Evolutionary conservation across 2,797 vertebrate species (phyloP), one percentile per base, ranked within the genome.

Genomic region (Chaunax sp.): DNA sequence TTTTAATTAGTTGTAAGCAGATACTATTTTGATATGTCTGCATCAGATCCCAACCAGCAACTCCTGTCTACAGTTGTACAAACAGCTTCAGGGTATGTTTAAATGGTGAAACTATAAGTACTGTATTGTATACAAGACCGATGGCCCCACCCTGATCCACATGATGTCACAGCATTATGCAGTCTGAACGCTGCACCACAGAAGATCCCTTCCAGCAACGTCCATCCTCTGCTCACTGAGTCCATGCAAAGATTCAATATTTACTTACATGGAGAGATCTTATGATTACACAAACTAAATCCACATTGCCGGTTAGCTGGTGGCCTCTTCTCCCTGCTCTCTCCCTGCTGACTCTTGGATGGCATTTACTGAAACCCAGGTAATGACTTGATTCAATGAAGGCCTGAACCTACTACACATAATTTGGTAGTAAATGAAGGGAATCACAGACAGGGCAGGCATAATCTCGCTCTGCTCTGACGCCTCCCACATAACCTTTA

Each of bases 371-470:
- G 45, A 64, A 85, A 78, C 46, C 53, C 56, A 63, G 68, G 75
- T 83, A 80, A 85, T 58, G 61, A 75, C 76, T 86, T 86, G 73
- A 83, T 77, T 78, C 33, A 80, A 76, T 88, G 75, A 87, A 72
- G 74, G 46, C 44, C 56, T 73, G 50, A 76, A 74, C n/a, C 81
- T 58, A 78, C 84, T 78, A 65, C 50, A 70, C 40, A 52, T 78
- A 78, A 84, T 85, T 84, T 77, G 49, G 73, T 69, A 37, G 75
- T 73, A 73, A 89, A 83, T 60, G 43, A 74, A 65, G 60, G 30
- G 84, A 84, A 83, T 58, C 22, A 16, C 69, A 82, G 81, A 65
- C 64, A 3, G 56, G 11, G 63, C 59, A 60, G 77, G 65, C 67
- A 44, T 71, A 66, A 78, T 78, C 56, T 72, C 4, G 5, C 61